Conservation (phyloP, 2,888 invertebrate species). For the Agriopis leucophaearia region DNA sequence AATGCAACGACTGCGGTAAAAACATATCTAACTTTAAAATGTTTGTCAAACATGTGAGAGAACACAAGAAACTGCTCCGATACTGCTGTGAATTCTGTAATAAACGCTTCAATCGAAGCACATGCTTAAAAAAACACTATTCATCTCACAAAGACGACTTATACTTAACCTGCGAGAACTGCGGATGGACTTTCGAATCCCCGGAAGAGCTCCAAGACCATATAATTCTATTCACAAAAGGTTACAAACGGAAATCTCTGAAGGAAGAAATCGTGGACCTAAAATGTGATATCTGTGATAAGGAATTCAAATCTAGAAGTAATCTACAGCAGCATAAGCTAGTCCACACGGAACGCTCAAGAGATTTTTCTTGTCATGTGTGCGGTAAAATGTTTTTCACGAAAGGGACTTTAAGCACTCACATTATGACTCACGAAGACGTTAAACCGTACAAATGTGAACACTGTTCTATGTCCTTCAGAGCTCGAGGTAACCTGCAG, state of each 20-base stretch:
- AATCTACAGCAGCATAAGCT: slow-evolving; percentile 74
- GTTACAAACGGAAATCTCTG: slow-evolving; percentile 53
- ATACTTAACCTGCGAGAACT: slow-evolving; percentile 63
- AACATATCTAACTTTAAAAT: slow-evolving; percentile 63
- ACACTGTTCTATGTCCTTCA: slow-evolving; percentile 75
- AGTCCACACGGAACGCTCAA: slow-evolving; percentile 76
- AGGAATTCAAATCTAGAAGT: slow-evolving; percentile 75
- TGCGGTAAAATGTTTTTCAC: slow-evolving; percentile 83
- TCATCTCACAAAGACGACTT: slow-evolving; percentile 37
- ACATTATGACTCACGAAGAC: slow-evolving; percentile 77
- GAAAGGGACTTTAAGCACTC: slow-evolving; percentile 76
- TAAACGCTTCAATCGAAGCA: slow-evolving; percentile 59
- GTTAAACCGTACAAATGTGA: slow-evolving; percentile 77
- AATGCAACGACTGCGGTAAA: slow-evolving; percentile 75
- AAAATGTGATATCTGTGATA: slow-evolving; percentile 73
- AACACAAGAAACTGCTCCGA: slow-evolving; percentile 68
- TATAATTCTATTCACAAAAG: slow-evolving; percentile 63
- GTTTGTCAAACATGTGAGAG: slow-evolving; percentile 71
- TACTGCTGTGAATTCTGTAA: slow-evolving; percentile 78
- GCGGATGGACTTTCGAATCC: slow-evolving; percentile 68
- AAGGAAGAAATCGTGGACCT: slow-evolving; percentile 62
- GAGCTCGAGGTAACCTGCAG: slow-evolving; percentile 75
- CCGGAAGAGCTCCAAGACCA: slow-evolving; percentile 71
- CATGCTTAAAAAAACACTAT: slow-evolving; percentile 66
- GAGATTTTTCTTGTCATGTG: slow-evolving; percentile 77